Base-by-base conservation (phyloP, 2,797 vertebrate genomes). In the Jordanella pulchra region DNA sequence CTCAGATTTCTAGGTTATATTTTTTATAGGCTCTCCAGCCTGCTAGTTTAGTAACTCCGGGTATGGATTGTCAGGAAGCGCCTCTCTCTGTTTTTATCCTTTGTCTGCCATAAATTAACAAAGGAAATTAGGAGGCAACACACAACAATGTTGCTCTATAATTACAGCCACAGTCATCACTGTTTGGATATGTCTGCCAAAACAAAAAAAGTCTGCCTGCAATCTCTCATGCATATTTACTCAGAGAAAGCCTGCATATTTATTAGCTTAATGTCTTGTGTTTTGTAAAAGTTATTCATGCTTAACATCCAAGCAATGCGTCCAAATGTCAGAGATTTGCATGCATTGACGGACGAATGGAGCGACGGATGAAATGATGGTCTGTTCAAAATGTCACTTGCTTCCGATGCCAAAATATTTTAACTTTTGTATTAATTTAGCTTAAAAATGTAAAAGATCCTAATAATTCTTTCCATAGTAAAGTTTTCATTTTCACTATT, bases 241-340 rank as follows among this genome's bases (percentile, higher is more conserved):
- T 78, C 51, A 63, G 44, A 27, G 50, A 47, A 21, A 23, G 63
- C 15, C 7, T 58, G 56, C 25, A 44, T 28, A 17, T n/a, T 65
- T 54, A 82, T 85, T 82, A 82, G 75, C 84, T 88, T 85, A 76
- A 66, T 75, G 56, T 75, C 67, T 64, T 82, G 42, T 51, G 51
- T 71, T 75, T 78, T 72, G 55, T 32, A 71, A 51, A 81, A 75
- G 35, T 68, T 61, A 69, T 28, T 77, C 77, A 78, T 60, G 72
- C 77, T 70, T 56, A 86, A 82, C 71, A 69, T 78, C 51, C 23
- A 27, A 73, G 76, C 54, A 67, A 85, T 73, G 65, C 48, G 72
- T 76, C 79, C 48, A 65, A 61, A 67, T 67, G 72, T 64, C 68
- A 69, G 45, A 3, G 65, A 69, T 21, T 66, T 45, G 50, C 14